phyloP scores from a whole-genome alignment of 2,888 invertebrate genomes.

The Sinhomidia bicolor region DNA sequence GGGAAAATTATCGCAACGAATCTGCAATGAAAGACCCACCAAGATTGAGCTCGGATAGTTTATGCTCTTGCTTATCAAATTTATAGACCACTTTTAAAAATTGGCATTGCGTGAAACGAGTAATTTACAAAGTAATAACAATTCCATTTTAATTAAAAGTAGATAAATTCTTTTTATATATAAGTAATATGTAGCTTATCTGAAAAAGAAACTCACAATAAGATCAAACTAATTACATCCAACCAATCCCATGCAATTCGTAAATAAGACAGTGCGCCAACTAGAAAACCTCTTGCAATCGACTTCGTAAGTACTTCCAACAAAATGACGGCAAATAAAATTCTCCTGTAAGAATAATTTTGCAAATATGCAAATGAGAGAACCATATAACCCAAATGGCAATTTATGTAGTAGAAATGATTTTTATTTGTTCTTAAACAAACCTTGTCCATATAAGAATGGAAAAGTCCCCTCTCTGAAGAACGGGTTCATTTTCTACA shows the following conservation, averaged over 20 bases:
- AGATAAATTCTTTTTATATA: neutral
- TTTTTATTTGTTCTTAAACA: neutral
- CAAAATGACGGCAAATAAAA: constrained; percentile 43
- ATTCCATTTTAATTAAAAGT: too few species aligned
- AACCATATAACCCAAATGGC: neutral
- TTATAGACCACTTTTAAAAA: neutral
- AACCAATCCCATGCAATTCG: constrained; percentile 67
- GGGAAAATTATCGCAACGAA: constrained; percentile 60
- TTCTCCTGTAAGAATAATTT: constrained; percentile 40
- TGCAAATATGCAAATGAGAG: too few species aligned
- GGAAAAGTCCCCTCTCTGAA: neutral
- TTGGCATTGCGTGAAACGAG: neutral
- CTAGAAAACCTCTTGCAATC: constrained; percentile 61
- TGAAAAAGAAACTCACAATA: constrained; percentile 57
- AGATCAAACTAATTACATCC: constrained; percentile 46
- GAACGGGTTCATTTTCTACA: neutral
- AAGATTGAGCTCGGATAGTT: neutral
- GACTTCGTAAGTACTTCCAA: constrained; percentile 60
- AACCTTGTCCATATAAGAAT: constrained; percentile 1
- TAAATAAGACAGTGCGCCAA: constrained; percentile 51
- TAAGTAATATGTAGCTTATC: neutral
- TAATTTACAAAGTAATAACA: neutral
- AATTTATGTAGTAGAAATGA: neutral
- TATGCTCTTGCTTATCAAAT: neutral
- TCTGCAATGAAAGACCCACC: constrained; percentile 54